Conservation (phyloP, 2,797 vertebrate genomes). For the Phaenicophaeus curvirostris region DNA sequence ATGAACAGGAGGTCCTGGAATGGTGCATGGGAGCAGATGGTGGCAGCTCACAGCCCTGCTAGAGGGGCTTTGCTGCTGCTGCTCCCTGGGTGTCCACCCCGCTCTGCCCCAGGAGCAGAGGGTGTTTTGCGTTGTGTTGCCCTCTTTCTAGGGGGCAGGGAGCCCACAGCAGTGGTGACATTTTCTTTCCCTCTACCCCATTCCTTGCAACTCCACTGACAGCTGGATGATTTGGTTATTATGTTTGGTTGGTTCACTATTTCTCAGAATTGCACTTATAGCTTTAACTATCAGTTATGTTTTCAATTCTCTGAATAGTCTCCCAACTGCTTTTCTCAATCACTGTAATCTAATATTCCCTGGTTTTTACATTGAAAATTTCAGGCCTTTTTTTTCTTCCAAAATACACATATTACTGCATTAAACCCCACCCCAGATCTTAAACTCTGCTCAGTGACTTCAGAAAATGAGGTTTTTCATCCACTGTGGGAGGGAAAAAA, state of each 20-base stretch:
- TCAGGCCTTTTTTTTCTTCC: background rate
- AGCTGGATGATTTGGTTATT: background rate
- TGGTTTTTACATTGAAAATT: background rate
- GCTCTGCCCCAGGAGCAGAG: background rate
- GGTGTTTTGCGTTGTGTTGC: rapidly evolving
- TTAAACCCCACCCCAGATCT: background rate
- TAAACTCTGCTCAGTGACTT: background rate
- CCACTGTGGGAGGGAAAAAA: background rate
- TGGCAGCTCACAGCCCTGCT: background rate
- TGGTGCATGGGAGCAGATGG: rapidly evolving
- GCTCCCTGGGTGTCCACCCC: background rate
- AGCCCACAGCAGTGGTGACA: rapidly evolving
- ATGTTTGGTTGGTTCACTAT: background rate
- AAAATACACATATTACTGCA: conserved; percentile 31
- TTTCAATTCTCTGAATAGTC: background rate
- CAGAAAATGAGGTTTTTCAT: background rate
- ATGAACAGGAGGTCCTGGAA: background rate
- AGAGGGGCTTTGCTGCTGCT: background rate
- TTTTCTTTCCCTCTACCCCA: rapidly evolving
- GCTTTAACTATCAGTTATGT: background rate
- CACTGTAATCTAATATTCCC: conserved; percentile 10
- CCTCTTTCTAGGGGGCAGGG: background rate
- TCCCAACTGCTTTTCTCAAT: background rate
- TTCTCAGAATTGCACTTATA: background rate
- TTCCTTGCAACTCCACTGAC: background rate